phyloP scores from a whole-genome alignment of 2,888 invertebrate species.

The Lottia gigantea region DNA sequence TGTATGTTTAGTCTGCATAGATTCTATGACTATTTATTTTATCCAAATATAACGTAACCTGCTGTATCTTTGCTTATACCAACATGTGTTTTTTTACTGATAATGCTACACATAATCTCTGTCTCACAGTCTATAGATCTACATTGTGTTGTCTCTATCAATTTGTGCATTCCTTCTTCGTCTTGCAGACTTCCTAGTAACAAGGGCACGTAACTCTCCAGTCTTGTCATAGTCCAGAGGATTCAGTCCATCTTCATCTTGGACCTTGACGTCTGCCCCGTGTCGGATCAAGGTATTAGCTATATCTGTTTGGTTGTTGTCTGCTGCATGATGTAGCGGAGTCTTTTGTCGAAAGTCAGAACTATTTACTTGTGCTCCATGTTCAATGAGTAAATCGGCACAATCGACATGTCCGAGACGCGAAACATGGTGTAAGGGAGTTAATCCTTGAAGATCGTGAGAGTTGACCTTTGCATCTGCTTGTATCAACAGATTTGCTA shows the following conservation, averaged over 20 bases:
- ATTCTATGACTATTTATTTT: no score
- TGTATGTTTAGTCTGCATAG: no score
- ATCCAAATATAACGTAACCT: no score
- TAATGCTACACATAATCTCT: no score
- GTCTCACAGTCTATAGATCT: no score
- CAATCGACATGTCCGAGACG: constrained; percentile 40
- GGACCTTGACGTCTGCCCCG: constrained; percentile 41
- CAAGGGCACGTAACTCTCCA: constrained; percentile 17
- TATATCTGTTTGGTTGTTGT: constrained; percentile 34
- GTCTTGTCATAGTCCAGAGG: constrained; percentile 40
- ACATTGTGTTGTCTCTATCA: not conserved
- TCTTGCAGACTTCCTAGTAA: constrained; percentile 8
- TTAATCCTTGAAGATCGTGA: constrained; percentile 52
- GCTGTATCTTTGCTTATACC: no score
- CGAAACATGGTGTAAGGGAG: constrained; percentile 49
- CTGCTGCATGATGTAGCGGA: constrained; percentile 49
- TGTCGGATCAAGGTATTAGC: constrained; percentile 38
- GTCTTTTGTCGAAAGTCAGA: constrained; percentile 49
- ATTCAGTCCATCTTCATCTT: constrained; percentile 43
- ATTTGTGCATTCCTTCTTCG: not conserved
- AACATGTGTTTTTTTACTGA: no score
- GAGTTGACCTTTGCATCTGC: constrained; percentile 49
- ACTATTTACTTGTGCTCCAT: constrained; percentile 46
- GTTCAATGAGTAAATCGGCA: constrained; percentile 38
- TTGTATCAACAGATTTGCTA: constrained; percentile 43